A percentile compares a stretch with the other conserved stretches of the same genome.
Conservation (phyloP, 1,140 invertebrate genomes). For the Portunus trituberculatus region DNA sequence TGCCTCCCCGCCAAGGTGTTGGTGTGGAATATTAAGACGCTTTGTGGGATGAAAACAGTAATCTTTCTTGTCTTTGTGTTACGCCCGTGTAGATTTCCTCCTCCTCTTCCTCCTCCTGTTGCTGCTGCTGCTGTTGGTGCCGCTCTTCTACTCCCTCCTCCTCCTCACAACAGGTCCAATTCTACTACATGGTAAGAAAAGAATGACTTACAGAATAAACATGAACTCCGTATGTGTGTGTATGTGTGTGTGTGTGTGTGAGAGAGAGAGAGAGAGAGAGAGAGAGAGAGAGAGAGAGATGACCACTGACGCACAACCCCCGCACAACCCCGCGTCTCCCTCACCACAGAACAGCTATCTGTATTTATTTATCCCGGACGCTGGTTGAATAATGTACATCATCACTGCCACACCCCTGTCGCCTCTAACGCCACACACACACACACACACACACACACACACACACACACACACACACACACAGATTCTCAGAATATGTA, state of each 20-base stretch:
- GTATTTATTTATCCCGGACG: not conserved
- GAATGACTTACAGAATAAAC: not conserved
- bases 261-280: not conserved
- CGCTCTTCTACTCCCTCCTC: slow-evolving; percentile 18
- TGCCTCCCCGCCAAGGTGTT: not conserved
- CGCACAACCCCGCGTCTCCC: too few relatives aligned
- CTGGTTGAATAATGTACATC: not conserved
- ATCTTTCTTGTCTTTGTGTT: not conserved
- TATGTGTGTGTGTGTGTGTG: not conserved
- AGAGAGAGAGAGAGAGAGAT: not conserved
- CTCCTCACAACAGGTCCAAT: not conserved
- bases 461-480: not conserved
- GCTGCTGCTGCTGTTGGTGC: too few relatives aligned
- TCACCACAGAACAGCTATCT: not conserved
- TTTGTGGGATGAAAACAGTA: not conserved
- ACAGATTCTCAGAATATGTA: not conserved
- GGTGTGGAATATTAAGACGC: not conserved
- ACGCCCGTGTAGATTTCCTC: not conserved
- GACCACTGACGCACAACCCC: not conserved
- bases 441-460: not conserved
- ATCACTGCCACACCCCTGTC: not conserved
- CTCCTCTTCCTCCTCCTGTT: not conserved
- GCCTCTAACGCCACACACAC: not conserved
- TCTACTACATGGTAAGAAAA: not conserved
- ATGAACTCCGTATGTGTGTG: not conserved